Evolutionary conservation across 2,888 invertebrate species (phyloP), one percentile per base, ranked within the genome.

Genomic region (Limnephilus marmoratus): DNA sequence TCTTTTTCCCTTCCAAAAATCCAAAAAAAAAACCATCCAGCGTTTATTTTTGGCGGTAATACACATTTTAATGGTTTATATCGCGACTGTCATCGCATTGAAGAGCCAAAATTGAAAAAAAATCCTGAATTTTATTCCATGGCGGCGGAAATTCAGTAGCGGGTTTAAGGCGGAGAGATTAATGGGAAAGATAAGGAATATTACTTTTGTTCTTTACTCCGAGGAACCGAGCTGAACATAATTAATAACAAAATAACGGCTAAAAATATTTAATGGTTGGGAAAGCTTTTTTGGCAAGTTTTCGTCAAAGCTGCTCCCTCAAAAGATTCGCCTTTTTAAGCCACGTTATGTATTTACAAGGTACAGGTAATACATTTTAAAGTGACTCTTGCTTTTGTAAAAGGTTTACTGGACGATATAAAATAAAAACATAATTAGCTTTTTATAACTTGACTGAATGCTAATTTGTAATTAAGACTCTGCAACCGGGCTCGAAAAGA

Each of bases 141-240:
- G 18, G 41, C 24, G 41, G 83, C 41, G 83, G 41, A 41, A 83
- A 83, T 83, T 37, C 83, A 37, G 83, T 83, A 24, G 3, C 34
- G 41, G 83, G 24, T 37, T 15, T 11, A 37, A 41, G 83, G 83
- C 11, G 24, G 34, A n/a, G 24, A 37, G 83, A 83, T 83, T 83
- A 83, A 83, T 83, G 83, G 83, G 37, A 34, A 11, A 83, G 83
- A 83, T 83, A 83, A 83, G 83, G 83, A 83, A 37, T 83, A 83
- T 83, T 83, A 83, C 83, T 83, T 83, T 83, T 37, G 83, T 83
- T 83, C 37, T 83, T 83, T 83, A 83, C 41, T 83, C 83, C 41
- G 24, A 34, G 9, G 41, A 83, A 83, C 83, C 37, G 83, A 24
- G 83, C 83, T 34, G 37, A 34, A 83, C 37, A 83, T 83, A 83